These are phyloP conservation scores for Lytechinus pictus DNA, from an alignment of 35 echinoderm and acorn worm species.

Conservation along the genomic window DNA sequence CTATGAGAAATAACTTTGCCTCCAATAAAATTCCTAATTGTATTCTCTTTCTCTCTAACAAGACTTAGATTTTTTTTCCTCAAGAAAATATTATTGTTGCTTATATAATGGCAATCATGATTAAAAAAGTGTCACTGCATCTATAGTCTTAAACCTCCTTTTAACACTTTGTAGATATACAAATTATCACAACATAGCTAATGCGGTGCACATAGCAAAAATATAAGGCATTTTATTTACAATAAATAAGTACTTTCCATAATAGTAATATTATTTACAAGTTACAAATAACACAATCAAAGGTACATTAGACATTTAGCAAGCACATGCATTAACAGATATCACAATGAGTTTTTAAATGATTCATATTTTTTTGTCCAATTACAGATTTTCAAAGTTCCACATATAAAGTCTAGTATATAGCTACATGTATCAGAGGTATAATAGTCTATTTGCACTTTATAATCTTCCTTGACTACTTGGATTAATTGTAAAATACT, in stretches of 20 bases:
- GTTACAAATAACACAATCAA: background rate
- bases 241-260: background rate
- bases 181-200: background rate
- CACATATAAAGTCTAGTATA: too few species aligned
- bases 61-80: background rate
- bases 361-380: background rate
- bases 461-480: background rate
- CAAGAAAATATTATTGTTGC: background rate
- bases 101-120: background rate
- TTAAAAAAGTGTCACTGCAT: background rate
- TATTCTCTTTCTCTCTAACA: background rate
- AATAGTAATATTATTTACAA: background rate
- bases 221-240: constrained; percentile 6
- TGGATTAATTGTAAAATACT: background rate
- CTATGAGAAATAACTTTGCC: background rate
- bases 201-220: background rate
- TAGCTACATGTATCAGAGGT: background rate
- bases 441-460: background rate
- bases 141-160: background rate
- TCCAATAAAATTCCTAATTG: background rate
- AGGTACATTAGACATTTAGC: background rate
- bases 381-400: too few species aligned
- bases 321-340: background rate
- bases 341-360: background rate
- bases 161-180: background rate